Evolutionary conservation across 2,797 vertebrate genomes (phyloP).

Genomic region (Thripadectes ignobilis): DNA sequence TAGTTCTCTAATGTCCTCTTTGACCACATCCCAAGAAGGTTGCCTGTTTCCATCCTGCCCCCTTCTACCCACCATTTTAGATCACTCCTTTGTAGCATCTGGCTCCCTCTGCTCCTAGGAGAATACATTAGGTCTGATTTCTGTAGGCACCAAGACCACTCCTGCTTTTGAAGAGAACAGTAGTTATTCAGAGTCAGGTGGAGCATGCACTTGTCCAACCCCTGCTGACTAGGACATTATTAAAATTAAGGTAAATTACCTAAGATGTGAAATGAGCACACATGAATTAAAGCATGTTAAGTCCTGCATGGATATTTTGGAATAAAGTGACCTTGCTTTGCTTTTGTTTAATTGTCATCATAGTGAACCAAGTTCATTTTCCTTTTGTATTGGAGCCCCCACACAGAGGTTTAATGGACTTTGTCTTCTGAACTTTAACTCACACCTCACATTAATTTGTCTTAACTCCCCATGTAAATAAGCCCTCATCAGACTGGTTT

Average conservation of each 20-base stretch:
- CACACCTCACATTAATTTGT: slow-evolving; percentile 31
- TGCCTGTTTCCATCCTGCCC: neutral
- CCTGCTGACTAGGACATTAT: neutral
- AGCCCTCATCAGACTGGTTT: neutral
- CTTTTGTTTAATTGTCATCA: slow-evolving; percentile 7
- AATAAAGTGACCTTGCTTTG: neutral
- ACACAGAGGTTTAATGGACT: neutral
- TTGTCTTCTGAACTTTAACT: neutral
- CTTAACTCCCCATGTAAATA: slow-evolving; percentile 25
- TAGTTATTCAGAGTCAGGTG: neutral
- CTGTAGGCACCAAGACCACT: neutral
- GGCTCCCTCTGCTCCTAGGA: neutral
- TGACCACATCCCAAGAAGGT: neutral
- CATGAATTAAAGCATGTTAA: neutral
- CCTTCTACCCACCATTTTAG: neutral
- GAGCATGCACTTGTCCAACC: neutral
- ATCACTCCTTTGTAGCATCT: neutral
- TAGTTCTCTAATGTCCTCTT: neutral
- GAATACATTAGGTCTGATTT: neutral
- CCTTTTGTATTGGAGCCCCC: neutral
- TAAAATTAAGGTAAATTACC: neutral
- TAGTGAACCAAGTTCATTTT: neutral
- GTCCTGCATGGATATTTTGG: neutral
- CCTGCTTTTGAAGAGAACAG: neutral
- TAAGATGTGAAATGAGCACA: neutral